Percentiles rank a stretch among this genome's conserved stretches.
These are phyloP conservation scores for Eurytoma adleriae DNA, from an alignment of 2,888 invertebrate species.

Conservation along the genomic window DNA sequence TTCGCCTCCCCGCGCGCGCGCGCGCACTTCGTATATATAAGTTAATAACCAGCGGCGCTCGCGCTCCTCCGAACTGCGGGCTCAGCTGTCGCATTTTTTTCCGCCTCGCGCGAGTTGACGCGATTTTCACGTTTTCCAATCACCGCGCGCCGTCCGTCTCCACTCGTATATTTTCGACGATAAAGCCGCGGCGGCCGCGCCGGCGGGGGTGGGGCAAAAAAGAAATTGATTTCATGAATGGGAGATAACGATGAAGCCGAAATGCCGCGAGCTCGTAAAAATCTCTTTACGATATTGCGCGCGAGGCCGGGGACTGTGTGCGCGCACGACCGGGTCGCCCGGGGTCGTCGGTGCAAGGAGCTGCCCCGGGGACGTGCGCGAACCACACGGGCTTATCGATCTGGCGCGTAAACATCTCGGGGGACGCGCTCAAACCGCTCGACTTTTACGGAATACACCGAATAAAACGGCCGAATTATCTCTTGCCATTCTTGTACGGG, in stretches of 20 bases:
- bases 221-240: background rate
- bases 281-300: constrained; percentile 31
- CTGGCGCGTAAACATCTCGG: constrained; percentile 28
- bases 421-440: constrained; percentile 22
- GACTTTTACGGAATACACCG: constrained; percentile 13
- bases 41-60: constrained; percentile 39
- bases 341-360: constrained; percentile 33
- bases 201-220: too few species aligned
- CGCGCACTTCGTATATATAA: background rate
- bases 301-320: constrained; percentile 1
- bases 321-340: constrained; percentile 17
- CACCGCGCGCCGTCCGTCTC: too few species aligned
- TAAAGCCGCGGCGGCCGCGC: background rate
- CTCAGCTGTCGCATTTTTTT: too few species aligned
- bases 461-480: too few species aligned
- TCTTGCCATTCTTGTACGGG: too few species aligned
- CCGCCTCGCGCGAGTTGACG: too few species aligned
- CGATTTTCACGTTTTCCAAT: too few species aligned
- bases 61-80: background rate
- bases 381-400: constrained; percentile 48
- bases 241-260: constrained; percentile 16
- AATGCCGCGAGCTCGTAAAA: constrained; percentile 31
- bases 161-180: background rate
- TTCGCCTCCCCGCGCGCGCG: constrained; percentile 6
- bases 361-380: constrained; percentile 20